Base-by-base conservation (phyloP, 2,888 invertebrate genomes). In the Calliopum simillimum region DNA sequence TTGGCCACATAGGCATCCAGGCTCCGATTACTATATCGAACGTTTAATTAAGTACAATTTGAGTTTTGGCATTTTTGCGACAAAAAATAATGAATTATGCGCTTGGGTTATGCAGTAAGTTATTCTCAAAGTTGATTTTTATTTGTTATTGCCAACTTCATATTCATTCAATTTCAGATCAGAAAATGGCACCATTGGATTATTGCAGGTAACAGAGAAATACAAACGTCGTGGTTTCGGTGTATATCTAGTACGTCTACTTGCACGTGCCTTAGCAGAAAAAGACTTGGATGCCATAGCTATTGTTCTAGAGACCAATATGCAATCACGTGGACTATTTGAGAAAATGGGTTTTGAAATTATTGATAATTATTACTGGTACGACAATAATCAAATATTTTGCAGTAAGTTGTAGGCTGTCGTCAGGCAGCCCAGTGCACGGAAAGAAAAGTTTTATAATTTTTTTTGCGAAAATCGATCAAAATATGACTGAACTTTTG, bases 51-150 rank as follows among this genome's bases (percentile, higher is more conserved):
- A 68, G 8, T 69, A 72, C 63, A 78, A 74, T 66, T 23, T 65
- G n/a, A 75, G 71, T 47, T 62, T 79, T 59, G 77, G 76, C 6
- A 73, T 73, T 8, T 78, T 74, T 49, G 70, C 72, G 13, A 47
- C 56, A n/a, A 46, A 71, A 13, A 68, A 70, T 44, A 73, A 69
- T 13, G 69, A 76, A 21, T 58, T 79, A 8, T 70, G 76, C 25
- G 77, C 76, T 12, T 78, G 77, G 78, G 75, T 74, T 59, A 61
- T 77, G 4, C 68, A 72, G 77, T 78, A 47, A 33, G 51, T 69
- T 43, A 16, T 11, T 3, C 3, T 12, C 12, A 2, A 14, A 1
- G 25, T 13, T n/a, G n/a, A n/a, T n/a, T n/a, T n/a, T n/a, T n/a
- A n/a, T n/a, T n/a, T n/a, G n/a, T n/a, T n/a, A n/a, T n/a, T n/a